Percentiles rank a stretch among this genome's conserved stretches.
Evolutionary conservation across 2,113 vertebrate species (phyloP).

Genomic region (Antennarius striatus): DNA sequence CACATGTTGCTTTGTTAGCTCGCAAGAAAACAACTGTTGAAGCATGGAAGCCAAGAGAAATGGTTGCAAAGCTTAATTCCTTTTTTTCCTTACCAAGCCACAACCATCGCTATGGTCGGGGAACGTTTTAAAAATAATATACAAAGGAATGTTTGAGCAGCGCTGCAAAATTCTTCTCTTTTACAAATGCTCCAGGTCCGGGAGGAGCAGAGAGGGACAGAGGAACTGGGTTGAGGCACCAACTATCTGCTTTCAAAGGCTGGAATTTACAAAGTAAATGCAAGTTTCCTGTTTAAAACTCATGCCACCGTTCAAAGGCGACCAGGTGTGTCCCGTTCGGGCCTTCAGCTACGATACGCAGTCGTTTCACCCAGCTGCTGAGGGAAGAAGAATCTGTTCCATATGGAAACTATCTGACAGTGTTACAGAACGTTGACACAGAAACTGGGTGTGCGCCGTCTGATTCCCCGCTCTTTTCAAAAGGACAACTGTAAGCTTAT

Average conservation of each 20-base stretch:
- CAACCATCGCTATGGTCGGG: slow-evolving; percentile 56
- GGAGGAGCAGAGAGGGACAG: slow-evolving; percentile 41
- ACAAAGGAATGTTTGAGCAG: slow-evolving; percentile 75
- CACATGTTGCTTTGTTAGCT: slow-evolving; percentile 61
- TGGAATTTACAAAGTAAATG: slow-evolving; percentile 74
- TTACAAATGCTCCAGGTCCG: slow-evolving; percentile 31
- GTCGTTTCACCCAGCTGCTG: background rate
- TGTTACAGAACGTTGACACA: no score
- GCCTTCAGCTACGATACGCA: no score
- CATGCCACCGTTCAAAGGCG: slow-evolving; percentile 35
- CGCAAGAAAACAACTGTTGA: slow-evolving; percentile 57
- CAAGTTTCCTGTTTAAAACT: slow-evolving; percentile 70
- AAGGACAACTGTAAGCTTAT: slow-evolving; percentile 8
- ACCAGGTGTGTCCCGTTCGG: slow-evolving; percentile 18
- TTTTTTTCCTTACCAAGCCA: slow-evolving; percentile 58
- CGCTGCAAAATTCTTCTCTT: slow-evolving; percentile 73
- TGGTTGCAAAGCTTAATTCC: slow-evolving; percentile 57
- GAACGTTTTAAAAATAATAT: slow-evolving; percentile 66
- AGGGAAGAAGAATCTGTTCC: slow-evolving; percentile 3
- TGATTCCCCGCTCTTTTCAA: background rate
- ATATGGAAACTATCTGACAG: background rate
- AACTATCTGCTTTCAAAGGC: slow-evolving; percentile 56
- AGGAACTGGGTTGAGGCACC: slow-evolving; percentile 43
- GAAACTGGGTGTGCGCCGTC: background rate
- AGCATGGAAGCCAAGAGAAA: slow-evolving; percentile 57